phyloP scores from a whole-genome alignment of 2,888 invertebrate species.

The Oscheius sp. region DNA sequence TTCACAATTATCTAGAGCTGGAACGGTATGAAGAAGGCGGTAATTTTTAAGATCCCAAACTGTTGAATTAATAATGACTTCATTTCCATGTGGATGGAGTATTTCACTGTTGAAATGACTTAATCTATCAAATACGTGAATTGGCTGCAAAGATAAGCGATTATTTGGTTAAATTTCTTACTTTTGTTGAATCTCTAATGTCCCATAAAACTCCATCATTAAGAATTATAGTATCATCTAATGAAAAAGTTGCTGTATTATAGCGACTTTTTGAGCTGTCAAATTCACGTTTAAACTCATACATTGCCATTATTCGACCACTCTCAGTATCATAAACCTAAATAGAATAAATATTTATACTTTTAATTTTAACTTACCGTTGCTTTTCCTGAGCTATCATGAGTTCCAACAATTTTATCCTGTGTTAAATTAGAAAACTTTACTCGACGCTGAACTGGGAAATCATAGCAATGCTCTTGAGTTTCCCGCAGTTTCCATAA shows the following conservation, averaged over 20 bases:
- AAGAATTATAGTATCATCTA: slow-evolving; percentile 41
- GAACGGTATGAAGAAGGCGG: slow-evolving; percentile 90
- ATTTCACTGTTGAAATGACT: slow-evolving; percentile 74
- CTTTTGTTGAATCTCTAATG: slow-evolving; percentile 28
- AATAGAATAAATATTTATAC: slow-evolving; percentile 14
- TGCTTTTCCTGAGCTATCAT: slow-evolving; percentile 78
- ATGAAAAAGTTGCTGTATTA: slow-evolving; percentile 45
- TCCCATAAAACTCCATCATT: slow-evolving; percentile 48
- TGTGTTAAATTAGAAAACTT: slow-evolving; percentile 80
- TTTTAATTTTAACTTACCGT: slow-evolving; percentile 74
- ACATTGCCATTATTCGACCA: slow-evolving; percentile 76
- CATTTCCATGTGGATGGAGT: slow-evolving; percentile 64
- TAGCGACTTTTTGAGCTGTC: slow-evolving; percentile 25
- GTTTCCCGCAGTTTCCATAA: slow-evolving; percentile 76
- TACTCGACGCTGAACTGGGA: slow-evolving; percentile 76
- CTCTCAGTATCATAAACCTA: slow-evolving; percentile 86
- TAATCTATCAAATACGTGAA: slow-evolving; percentile 96
- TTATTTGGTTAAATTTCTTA: neutral
- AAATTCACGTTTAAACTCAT: neutral
- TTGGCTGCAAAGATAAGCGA: slow-evolving; percentile 75
- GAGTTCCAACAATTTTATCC: slow-evolving; percentile 88
- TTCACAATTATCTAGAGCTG: slow-evolving; percentile 88
- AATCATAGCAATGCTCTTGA: slow-evolving; percentile 76
- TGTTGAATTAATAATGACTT: slow-evolving; percentile 93
- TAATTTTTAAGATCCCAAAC: slow-evolving; percentile 95